Base-by-base conservation (phyloP, 2,113 vertebrate species). In the Meleagris gallopavo region DNA sequence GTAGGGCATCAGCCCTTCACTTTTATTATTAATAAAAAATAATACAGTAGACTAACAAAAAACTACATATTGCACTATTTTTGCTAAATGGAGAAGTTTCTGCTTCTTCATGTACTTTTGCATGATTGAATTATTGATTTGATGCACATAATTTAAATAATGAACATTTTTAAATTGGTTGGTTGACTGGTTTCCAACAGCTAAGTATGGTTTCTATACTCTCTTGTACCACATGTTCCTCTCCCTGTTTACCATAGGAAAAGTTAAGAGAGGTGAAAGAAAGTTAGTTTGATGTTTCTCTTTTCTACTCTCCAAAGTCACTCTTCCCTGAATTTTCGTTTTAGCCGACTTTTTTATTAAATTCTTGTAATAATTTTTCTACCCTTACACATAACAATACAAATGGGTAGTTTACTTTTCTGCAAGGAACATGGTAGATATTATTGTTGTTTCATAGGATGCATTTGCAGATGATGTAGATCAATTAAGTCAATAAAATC, bases 91-190 rank as follows among this genome's bases (percentile, higher is more conserved):
- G 3, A 20, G 3, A 66, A 41, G 13, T 52, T 92, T 9, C 32
- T 90, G 58, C 24, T 88, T 71, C 64, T 24, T 94, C n/a, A 24
- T 13, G 10, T 41, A 87, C 21, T 65, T 90, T 38, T 92, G 29
- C 38, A 79, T 86, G 7, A 67, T 57, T 75, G 58, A 41, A 75
- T 58, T 24, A n/a, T 4, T 77, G 48, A 66, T 5, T 45, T 27
- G 14, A 62, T 43, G 17, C 12, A n/a, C 6, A 14, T 34, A 54
- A 84, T 66, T 71, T 87, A 54, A 13, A 46, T 55, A 92, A 87
- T 19, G 8, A 4, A 41, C 34, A 22, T 67, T 90, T 94, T 67
- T 90, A 32, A 79, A 90, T 71, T 70, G 24, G 2, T 17, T 92
- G 43, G 5, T 27, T 85, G 41, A 9, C 54, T 80, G 60, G 6